Base-by-base conservation (phyloP, 2,113 vertebrate genomes). In the Syngnathoides biaculeatus region DNA sequence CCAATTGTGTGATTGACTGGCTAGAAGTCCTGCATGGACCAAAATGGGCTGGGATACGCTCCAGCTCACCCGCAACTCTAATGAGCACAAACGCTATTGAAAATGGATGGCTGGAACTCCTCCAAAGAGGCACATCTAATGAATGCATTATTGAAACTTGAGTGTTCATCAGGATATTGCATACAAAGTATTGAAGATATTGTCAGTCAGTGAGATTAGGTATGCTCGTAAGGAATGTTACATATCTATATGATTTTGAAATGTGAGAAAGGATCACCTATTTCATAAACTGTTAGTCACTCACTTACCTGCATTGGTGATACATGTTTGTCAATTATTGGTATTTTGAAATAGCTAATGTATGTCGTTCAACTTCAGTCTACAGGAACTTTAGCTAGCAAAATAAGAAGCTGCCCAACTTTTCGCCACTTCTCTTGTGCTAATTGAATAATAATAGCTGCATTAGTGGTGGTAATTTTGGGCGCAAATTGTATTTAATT, bases 371-470 rank as follows among this genome's bases (percentile, higher is more conserved):
- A 8, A 6, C 26, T 57, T 57, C 14, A n/a, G n/a, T n/a, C n/a
- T n/a, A n/a, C n/a, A 35, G 30, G 30, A 5, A 26, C 2, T 17
- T n/a, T 17, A 1, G 26, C 24, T 56, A 27, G 24, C 13, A 30
- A 56, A 27, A 27, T 2, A 27, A 56, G 7, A 56, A 56, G 5
- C 53, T 13, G 20, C 4, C 58, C 35, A 60, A 20, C 12, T 61
- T 43, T 24, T 42, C 12, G 15, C 4, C 12, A 2, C 39, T n/a
- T n/a, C n/a, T 22, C 19, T 30, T 30, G 55, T 15, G 38, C n/a
- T 43, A 62, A 62, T 62, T 42, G n/a, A 62, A 62, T 40, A 62
- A 43, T 62, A 42, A 42, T 24, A 24, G 39, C 38, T 15, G 38
- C 59, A 42, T 62, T 24, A 15, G 39, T 42, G n/a, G 42, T 62